phyloP scores from a whole-genome alignment of 2,113 vertebrate genomes.

The Atractosteus spatula region DNA sequence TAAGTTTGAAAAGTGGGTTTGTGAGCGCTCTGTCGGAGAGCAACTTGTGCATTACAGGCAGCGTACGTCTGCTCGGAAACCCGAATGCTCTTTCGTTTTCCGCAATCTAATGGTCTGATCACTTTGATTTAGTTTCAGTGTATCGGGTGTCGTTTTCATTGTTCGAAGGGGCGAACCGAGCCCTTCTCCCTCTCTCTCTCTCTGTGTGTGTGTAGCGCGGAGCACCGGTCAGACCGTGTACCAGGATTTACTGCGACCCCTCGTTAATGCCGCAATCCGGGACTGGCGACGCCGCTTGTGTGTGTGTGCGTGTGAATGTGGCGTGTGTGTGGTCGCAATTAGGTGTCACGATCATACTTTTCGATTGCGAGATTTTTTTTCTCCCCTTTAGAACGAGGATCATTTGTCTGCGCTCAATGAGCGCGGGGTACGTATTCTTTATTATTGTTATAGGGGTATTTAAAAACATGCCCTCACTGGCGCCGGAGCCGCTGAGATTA shows the following conservation, averaged over 20 bases:
- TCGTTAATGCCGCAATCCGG: constrained; percentile 31
- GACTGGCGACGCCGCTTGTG: constrained; percentile 33
- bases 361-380: constrained; percentile 23
- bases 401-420: too few species aligned
- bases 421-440: constrained; percentile 11
- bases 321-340: constrained; percentile 35
- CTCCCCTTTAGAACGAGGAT: background rate
- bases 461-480: too few species aligned
- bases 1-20: too few species aligned
- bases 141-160: constrained; percentile 25
- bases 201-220: constrained; percentile 24
- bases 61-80: too few species aligned
- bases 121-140: background rate
- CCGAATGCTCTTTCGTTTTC: background rate
- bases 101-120: background rate
- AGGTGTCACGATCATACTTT: constrained; percentile 31
- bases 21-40: too few species aligned
- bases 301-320: constrained; percentile 23
- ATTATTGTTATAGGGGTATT: too few species aligned
- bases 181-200: background rate
- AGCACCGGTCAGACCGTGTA: constrained; percentile 21
- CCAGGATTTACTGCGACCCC: constrained; percentile 37
- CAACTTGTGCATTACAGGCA: too few species aligned
- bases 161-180: constrained; percentile 23
- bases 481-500: too few species aligned